phyloP scores from a whole-genome alignment of 2,888 invertebrate species.

The Megalurothrips usitatus region DNA sequence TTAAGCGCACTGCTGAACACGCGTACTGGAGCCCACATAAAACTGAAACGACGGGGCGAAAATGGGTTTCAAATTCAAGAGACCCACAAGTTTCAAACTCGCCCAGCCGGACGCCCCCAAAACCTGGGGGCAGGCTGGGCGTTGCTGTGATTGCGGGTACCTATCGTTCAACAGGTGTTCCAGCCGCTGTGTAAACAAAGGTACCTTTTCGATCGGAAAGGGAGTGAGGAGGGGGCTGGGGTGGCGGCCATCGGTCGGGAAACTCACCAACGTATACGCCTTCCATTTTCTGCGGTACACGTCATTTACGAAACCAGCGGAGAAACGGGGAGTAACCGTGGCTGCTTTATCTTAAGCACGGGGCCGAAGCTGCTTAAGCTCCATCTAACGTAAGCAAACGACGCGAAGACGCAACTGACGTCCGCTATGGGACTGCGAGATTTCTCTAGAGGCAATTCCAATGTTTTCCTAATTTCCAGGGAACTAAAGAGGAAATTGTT shows the following conservation, averaged over 20 bases:
- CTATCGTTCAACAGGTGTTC: constrained; percentile 4
- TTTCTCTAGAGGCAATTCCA: too few species aligned
- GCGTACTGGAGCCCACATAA: background rate
- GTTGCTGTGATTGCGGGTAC: background rate
- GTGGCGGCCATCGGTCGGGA: background rate
- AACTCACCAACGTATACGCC: background rate
- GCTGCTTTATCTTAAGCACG: too few species aligned
- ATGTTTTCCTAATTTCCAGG: too few species aligned
- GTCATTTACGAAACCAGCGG: too few species aligned
- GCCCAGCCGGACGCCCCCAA: background rate
- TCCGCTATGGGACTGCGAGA: too few species aligned
- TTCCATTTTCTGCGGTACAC: background rate
- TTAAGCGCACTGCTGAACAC: background rate
- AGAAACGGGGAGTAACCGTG: too few species aligned
- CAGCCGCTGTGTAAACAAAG: constrained; percentile 22
- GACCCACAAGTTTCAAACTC: background rate
- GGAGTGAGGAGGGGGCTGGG: background rate
- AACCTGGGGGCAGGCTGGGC: too few species aligned
- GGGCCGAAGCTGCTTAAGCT: too few species aligned
- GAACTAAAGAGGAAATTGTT: background rate
- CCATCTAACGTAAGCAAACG: too few species aligned
- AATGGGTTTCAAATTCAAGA: background rate
- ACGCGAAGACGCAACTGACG: too few species aligned
- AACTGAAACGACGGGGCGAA: background rate
- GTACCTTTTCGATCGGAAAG: background rate